phyloP scores from a whole-genome alignment of 2,888 invertebrate species.

The Chymomyza fuscimana region DNA sequence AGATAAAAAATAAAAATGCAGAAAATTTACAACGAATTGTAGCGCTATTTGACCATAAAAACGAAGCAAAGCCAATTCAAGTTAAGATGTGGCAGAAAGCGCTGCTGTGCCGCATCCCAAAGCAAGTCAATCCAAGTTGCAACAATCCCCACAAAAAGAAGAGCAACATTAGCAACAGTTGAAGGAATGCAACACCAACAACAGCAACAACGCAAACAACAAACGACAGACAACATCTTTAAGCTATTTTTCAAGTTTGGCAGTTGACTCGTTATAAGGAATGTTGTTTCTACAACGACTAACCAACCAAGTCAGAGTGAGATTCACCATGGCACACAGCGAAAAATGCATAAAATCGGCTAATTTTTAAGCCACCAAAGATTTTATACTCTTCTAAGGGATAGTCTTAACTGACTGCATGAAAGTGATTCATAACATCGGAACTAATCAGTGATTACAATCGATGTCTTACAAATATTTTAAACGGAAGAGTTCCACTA shows the following conservation, averaged over 20 bases:
- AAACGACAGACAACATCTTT: constrained; percentile 33
- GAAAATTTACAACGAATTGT: constrained; percentile 33
- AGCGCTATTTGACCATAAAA: constrained; percentile 9
- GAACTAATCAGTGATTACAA: not conserved
- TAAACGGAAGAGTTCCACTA: too few species aligned
- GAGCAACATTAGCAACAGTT: not conserved
- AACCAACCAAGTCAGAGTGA: constrained; percentile 7
- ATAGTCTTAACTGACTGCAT: not conserved
- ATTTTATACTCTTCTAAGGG: not conserved
- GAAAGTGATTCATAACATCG: too few species aligned
- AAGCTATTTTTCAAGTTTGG: constrained; percentile 55
- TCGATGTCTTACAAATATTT: too few species aligned
- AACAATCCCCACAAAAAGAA: not conserved
- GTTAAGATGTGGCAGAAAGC: not conserved
- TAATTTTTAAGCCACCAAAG: not conserved
- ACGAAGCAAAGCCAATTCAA: not conserved
- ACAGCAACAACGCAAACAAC: not conserved
- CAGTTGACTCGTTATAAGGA: constrained; percentile 50
- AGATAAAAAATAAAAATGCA: constrained; percentile 30
- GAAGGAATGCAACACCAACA: not conserved
- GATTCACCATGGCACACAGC: constrained; percentile 15
- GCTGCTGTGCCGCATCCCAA: not conserved
- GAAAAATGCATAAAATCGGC: not conserved
- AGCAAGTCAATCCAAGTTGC: not conserved
- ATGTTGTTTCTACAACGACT: constrained; percentile 42